Conservation (phyloP, 1,140 invertebrate species). For the Neodiprion fabricii region DNA sequence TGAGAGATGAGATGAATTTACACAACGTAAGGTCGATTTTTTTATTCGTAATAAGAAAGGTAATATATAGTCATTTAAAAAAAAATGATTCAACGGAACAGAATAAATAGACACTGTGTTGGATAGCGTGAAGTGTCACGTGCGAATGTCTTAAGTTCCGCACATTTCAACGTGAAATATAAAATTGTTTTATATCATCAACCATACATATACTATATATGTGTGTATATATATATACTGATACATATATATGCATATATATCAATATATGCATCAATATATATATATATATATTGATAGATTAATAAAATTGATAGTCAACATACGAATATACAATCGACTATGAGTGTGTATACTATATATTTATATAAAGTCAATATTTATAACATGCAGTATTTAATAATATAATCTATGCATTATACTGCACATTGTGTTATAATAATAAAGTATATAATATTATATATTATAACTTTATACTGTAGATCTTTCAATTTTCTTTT, state of each 20-base stretch:
- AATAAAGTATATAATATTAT: too few relatives aligned
- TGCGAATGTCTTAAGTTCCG: constrained; percentile 29
- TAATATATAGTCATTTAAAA: constrained; percentile 20
- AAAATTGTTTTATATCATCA: constrained; percentile 55
- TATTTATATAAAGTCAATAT: not conserved
- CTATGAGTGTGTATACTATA: constrained; percentile 14
- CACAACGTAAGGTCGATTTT: too few relatives aligned
- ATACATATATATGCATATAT: not conserved
- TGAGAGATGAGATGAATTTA: too few relatives aligned
- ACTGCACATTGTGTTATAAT: too few relatives aligned
- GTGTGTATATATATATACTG: constrained; percentile 9
- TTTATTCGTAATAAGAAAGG: too few relatives aligned
- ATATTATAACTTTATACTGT: too few relatives aligned
- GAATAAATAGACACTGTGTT: constrained; percentile 32
- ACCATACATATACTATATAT: constrained; percentile 47
- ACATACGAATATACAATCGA: constrained; percentile 59
- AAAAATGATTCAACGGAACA: constrained; percentile 36
- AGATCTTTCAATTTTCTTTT: too few relatives aligned
- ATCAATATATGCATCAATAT: constrained; percentile 4
- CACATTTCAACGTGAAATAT: constrained; percentile 55
- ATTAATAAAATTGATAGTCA: constrained; percentile 45
- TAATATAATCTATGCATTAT: not conserved
- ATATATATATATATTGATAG: constrained; percentile 13
- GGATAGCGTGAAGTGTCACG: constrained; percentile 37
- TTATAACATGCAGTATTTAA: not conserved